Evolutionary conservation across 2,797 vertebrate genomes (phyloP).

Genomic region (Poeciliopsis paucimaculata): DNA sequence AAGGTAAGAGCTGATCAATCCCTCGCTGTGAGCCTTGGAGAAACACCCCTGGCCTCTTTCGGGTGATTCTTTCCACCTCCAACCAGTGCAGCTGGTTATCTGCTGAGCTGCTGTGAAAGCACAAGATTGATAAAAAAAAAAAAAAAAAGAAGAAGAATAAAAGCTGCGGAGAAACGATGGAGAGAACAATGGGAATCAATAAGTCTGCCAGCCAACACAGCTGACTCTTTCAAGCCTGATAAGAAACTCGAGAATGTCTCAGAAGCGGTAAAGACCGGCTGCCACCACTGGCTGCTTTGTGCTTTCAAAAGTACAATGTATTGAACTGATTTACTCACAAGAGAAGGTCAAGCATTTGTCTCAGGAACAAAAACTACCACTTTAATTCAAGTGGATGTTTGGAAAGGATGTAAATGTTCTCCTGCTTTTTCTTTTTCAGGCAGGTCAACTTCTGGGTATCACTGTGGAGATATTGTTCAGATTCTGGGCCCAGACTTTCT

Average conservation of each 20-base stretch:
- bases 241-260: neutral
- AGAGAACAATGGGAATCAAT: conserved; percentile 11
- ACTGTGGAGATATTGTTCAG: neutral
- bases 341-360: neutral
- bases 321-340: conserved; percentile 9
- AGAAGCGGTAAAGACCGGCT: neutral
- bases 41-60: neutral
- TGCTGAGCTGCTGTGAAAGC: neutral
- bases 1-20: neutral
- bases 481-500: neutral
- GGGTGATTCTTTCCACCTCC: neutral
- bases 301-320: conserved; percentile 14
- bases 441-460: conserved; percentile 10
- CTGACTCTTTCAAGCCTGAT: conserved; percentile 5
- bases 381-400: neutral
- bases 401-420: neutral
- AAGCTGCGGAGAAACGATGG: neutral
- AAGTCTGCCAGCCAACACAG: neutral
- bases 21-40: neutral
- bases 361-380: neutral
- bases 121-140: conserved; percentile 1
- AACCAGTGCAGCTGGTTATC: conserved; percentile 1
- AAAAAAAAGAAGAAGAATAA: neutral
- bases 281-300: neutral
- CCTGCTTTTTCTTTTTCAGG: neutral